These are phyloP conservation scores for Drosophila aff. DNA, from an alignment of 1,140 invertebrate genomes.

Conservation along the genomic window DNA sequence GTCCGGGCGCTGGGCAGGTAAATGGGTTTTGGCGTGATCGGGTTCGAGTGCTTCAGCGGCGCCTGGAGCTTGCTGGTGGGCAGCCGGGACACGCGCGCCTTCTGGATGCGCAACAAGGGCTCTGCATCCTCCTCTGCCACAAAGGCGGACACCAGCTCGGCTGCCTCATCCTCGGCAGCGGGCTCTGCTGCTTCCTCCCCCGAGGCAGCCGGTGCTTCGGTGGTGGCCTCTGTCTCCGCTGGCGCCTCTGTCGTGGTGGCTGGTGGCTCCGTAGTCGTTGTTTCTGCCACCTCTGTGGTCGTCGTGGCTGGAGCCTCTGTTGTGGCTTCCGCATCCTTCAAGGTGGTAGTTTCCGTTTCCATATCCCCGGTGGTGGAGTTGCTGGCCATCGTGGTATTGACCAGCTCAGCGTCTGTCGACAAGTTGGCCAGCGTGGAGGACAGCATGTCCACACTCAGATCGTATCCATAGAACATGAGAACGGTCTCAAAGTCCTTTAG, in stretches of 20 bases:
- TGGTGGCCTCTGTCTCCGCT: conserved; percentile 48
- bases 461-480: conserved; percentile 92
- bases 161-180: conserved; percentile 67
- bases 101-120: conserved; percentile 74
- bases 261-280: conserved; percentile 55
- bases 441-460: conserved; percentile 86
- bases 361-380: conserved; percentile 60
- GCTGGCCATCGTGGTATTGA: conserved; percentile 47
- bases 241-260: conserved; percentile 44
- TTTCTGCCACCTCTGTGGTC: conserved; percentile 56
- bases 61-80: conserved; percentile 76
- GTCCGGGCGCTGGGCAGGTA: conserved; percentile 68
- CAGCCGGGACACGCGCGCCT: conserved; percentile 65
- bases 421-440: conserved; percentile 62
- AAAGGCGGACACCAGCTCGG: conserved; percentile 72
- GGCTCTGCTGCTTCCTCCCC: conserved; percentile 33
- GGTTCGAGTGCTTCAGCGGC: conserved; percentile 69
- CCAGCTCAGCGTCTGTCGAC: conserved; percentile 16
- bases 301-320: conserved; percentile 50
- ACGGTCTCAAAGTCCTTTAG: conserved; percentile 89
- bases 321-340: conserved; percentile 51
- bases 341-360: conserved; percentile 55
- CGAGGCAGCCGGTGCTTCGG: conserved; percentile 38
- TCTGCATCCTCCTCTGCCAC: conserved; percentile 74
- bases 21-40: conserved; percentile 68